Percentiles rank a stretch among this genome's conserved stretches.
Evolutionary conservation across 2,888 invertebrate genomes (phyloP).

Genomic region (Scaeva pyrastri): DNA sequence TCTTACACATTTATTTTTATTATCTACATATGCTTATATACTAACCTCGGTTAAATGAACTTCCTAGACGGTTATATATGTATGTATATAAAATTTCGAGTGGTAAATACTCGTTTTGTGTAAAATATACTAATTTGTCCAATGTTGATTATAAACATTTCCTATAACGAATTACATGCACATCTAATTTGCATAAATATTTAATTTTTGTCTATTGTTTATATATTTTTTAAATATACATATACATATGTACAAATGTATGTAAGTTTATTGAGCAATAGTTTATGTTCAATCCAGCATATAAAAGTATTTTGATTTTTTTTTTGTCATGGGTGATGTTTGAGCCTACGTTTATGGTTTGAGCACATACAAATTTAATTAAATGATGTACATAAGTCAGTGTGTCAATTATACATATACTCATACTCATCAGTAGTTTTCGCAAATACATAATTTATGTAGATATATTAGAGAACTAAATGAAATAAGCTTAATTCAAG

Average conservation of each 20-base stretch:
- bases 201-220: neutral
- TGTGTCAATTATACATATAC: conserved; percentile 1
- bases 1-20: conserved; percentile 49
- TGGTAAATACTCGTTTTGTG: neutral
- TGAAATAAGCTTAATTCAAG: too few species aligned
- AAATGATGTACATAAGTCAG: neutral
- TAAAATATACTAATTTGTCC: neutral
- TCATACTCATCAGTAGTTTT: too few species aligned
- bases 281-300: neutral
- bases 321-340: neutral
- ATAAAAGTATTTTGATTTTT: conserved; percentile 18
- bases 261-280: conserved; percentile 13
- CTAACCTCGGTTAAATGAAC: conserved; percentile 56
- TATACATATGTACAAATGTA: neutral
- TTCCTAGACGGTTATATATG: conserved; percentile 8
- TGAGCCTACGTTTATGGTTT: conserved; percentile 29
- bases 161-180: conserved; percentile 8
- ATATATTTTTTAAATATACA: neutral
- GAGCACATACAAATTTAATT: neutral
- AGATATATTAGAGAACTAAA: too few species aligned
- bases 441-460: too few species aligned
- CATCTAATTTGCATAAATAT: conserved; percentile 33
- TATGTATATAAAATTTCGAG: neutral
- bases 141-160: conserved; percentile 2
- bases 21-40: neutral